Base-by-base conservation (phyloP, 1,140 invertebrate genomes). In the Archivesica marissinica region DNA sequence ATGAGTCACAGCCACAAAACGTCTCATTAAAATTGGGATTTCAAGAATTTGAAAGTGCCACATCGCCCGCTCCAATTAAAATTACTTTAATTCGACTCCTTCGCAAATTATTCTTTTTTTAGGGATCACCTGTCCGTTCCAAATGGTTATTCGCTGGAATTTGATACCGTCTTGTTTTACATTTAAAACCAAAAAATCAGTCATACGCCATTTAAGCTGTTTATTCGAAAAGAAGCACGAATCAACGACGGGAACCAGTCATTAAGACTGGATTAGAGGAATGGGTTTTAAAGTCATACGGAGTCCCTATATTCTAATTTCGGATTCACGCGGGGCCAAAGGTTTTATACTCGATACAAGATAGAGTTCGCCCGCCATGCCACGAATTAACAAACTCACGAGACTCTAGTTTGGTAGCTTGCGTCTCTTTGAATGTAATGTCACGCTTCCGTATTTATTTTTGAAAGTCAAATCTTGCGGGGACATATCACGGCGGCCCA, bases 81-180 rank as follows among this genome's bases (percentile, higher is more conserved):
- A 28, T 38, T 66, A 41, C 39, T 70, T 41, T 39, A 70, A 70
- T 70, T 44, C 47, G 66, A 70, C 66, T 23, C 66, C 39, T 28
- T 41, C n/a, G 11, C 23, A 66, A 70, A 47, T 70, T 30, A 17
- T 59, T 59, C 25, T 15, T 59, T 23, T 9, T 70, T 70, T 30
- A 70, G 38, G 13, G 39, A 47, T 70, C 66, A 70, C 66, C 66
- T 70, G 66, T 70, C 66, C 66, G 39, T 23, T 7, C 35, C 35
- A 38, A 39, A 66, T 25, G 15, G 35, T 38, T n/a, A 28, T 44
- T 47, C 66, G 38, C 6, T 47, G 23, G 66, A 70, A 70, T 70
- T 70, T 70, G 66, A 70, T 70, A 70, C 28, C 38, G 66, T 70
- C 39, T 41, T 41, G 47, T 70, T 70, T 70, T 70, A 59, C 54